Percentiles rank a stretch among this genome's conserved stretches.
Evolutionary conservation across 2,888 invertebrate genomes (phyloP).

Genomic region (Dorcus hopei): DNA sequence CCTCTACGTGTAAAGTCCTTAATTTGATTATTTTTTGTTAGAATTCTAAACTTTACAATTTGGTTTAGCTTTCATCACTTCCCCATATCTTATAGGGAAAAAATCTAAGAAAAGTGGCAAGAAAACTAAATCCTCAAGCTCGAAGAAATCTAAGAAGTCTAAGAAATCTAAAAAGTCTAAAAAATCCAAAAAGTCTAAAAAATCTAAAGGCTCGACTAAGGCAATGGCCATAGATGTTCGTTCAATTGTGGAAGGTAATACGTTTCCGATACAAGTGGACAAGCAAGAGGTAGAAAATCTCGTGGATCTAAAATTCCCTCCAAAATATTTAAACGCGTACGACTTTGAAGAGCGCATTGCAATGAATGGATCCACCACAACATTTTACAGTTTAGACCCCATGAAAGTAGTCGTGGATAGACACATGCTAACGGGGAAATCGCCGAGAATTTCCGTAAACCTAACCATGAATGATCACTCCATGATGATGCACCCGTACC

Average conservation of each 20-base stretch:
- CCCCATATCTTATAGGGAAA: not conserved
- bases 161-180: slow-evolving; percentile 5
- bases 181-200: not conserved
- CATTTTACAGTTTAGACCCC: slow-evolving; percentile 14
- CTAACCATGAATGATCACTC: slow-evolving; percentile 7
- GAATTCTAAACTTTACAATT: no score
- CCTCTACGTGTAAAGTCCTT: no score
- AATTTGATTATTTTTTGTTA: no score
- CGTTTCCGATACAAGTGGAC: slow-evolving; percentile 2
- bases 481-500: slow-evolving; percentile 5
- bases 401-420: slow-evolving; percentile 11
- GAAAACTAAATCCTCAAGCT: not conserved
- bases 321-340: slow-evolving; percentile 6
- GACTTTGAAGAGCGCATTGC: slow-evolving; percentile 8
- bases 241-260: slow-evolving; percentile 9
- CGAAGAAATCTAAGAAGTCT: not conserved
- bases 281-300: not conserved
- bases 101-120: not conserved
- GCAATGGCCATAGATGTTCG: slow-evolving; percentile 1
- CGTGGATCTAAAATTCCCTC: not conserved
- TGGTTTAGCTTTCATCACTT: no score
- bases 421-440: slow-evolving; percentile 3
- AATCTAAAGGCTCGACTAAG: slow-evolving; percentile 6
- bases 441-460: slow-evolving; percentile 6
- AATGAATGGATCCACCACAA: slow-evolving; percentile 10